Base-by-base conservation (phyloP, 2,797 vertebrate genomes). In the Psittacula echo region DNA sequence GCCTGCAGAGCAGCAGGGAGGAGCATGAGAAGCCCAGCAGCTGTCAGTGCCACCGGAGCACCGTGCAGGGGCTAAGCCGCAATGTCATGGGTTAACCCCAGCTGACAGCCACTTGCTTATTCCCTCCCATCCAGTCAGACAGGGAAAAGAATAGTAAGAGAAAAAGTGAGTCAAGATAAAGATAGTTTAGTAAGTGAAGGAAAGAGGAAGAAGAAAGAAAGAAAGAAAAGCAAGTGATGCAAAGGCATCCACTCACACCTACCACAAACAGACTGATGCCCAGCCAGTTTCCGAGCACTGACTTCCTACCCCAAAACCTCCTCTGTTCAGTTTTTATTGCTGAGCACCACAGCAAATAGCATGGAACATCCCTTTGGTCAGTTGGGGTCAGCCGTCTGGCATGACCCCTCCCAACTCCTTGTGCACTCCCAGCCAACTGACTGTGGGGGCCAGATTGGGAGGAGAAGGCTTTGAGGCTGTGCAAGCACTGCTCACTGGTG, bases 1-100 rank as follows among this genome's bases (percentile, higher is more conserved):
- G 98, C 98, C 99, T 99, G 96, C 39, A 62, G 4, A 24, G 83
- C 54, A 73, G 53, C 29, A 11, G 34, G 19, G 23, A 60, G n/a
- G 5, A 16, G 29, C 2, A 6, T 74, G 58, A 96, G 50, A 13
- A 23, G 24, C n/a, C 23, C 34, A 30, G 48, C 13, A 86, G 58
- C 32, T 50, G 32, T 14, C 53, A 18, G 56, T 13, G 20, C 42
- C 53, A 68, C 76, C 20, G 22, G n/a, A 13, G 16, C 17, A 58
- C 7, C 0, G 0, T 2, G 21, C 45, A 17, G 71, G 37, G 29
- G 27, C 26, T 62, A 51, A 45, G 73, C 47, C 45, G 10, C 15
- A 47, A 3, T 5, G 26, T 8, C 2, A 5, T 2, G 29, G 58
- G 17, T 26, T 9, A 48, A 32, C 34, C 54, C 48, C 2, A 24